A percentile compares a stretch with the other conserved stretches of the same genome.
Conservation (phyloP, 2,113 vertebrate species). For the Peucedramus taeniatus region DNA sequence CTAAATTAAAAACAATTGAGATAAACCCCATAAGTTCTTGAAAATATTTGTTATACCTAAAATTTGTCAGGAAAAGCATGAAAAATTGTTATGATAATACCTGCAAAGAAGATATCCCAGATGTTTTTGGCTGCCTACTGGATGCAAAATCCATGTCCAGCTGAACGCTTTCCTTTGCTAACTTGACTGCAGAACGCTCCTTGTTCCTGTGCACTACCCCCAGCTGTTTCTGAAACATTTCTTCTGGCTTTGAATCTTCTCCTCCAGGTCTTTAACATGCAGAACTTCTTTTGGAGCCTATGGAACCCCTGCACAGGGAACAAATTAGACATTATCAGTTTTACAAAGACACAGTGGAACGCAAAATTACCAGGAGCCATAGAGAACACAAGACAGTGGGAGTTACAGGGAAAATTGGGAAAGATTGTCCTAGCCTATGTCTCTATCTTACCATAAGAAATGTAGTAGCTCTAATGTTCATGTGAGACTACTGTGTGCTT, state of each 20-base stretch:
- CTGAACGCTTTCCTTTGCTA: not conserved
- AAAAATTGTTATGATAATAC: not conserved
- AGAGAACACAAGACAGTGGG: not conserved
- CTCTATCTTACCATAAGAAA: not conserved
- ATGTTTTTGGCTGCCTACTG: not conserved
- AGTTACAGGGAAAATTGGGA: not conserved
- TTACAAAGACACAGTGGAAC: not conserved
- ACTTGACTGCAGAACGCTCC: not conserved
- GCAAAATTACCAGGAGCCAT: not conserved
- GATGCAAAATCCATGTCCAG: constrained; percentile 1
- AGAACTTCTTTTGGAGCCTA: not conserved
- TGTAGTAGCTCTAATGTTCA: not conserved
- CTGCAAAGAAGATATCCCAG: not conserved
- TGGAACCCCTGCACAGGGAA: not conserved
- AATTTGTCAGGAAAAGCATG: not conserved
- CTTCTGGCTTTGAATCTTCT: not conserved
- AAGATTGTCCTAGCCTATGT: not conserved
- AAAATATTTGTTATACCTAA: not conserved
- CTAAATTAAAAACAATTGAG: not conserved
- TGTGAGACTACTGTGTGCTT: not conserved
- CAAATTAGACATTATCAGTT: not conserved
- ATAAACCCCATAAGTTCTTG: not conserved
- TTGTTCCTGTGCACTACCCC: not conserved
- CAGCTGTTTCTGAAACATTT: not conserved
- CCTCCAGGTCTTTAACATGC: not conserved